Conservation (phyloP, 2,888 invertebrate genomes). For the Flexamia atlantica region DNA sequence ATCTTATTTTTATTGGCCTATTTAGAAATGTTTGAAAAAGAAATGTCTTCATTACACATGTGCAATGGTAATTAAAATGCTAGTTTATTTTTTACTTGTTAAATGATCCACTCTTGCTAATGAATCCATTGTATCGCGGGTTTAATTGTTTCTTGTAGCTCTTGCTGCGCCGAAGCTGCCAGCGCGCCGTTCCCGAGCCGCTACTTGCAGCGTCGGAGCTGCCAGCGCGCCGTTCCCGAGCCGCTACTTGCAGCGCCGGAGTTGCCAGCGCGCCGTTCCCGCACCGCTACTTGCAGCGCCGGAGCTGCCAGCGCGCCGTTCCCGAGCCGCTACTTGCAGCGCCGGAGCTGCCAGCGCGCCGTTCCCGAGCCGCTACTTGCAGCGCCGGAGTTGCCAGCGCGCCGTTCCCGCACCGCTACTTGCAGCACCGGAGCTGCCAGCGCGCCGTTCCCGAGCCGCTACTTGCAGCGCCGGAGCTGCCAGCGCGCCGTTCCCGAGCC, state of each 20-base stretch:
- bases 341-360: not conserved
- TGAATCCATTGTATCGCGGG: not conserved
- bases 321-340: too few relatives aligned
- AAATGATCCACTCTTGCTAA: not conserved
- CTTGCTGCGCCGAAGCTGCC: not conserved
- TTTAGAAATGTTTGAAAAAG: too few relatives aligned
- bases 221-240: too few relatives aligned
- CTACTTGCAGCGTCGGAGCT: not conserved
- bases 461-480: not conserved
- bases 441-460: too few relatives aligned
- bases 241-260: too few relatives aligned
- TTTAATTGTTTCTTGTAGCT: slow-evolving; percentile 1
- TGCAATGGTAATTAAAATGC: too few relatives aligned
- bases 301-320: too few relatives aligned
- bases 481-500: not conserved
- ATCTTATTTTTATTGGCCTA: too few relatives aligned
- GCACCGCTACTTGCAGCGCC: not conserved
- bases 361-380: not conserved
- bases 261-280: not conserved
- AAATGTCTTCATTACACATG: too few relatives aligned
- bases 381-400: not conserved
- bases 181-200: not conserved
- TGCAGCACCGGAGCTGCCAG: too few relatives aligned
- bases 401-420: too few relatives aligned
- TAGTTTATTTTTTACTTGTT: not conserved